A percentile compares a stretch with the other conserved stretches of the same genome.
These are phyloP conservation scores for Drosophila monieri DNA, from an alignment of 2,888 invertebrate genomes.

Conservation along the genomic window DNA sequence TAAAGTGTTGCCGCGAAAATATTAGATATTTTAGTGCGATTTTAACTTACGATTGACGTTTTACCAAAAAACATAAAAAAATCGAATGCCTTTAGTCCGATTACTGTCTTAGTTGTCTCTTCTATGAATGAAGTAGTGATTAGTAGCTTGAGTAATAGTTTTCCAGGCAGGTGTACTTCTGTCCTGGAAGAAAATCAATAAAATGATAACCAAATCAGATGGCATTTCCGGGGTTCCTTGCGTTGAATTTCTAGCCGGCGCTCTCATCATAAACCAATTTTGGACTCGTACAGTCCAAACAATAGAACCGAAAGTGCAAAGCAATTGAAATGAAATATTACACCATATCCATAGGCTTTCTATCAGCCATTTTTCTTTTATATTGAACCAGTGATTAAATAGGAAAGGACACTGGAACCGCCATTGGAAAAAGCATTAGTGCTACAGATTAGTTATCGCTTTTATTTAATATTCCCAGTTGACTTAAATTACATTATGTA, in stretches of 20 bases:
- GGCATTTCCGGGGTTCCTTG: conserved; percentile 18
- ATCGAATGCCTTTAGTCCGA: background rate
- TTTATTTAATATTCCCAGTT: conserved; percentile 78
- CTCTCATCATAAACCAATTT: no score
- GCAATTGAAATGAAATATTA: conserved; percentile 13
- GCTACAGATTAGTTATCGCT: conserved; percentile 69
- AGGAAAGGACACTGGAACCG: background rate
- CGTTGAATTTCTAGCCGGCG: background rate
- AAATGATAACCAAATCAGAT: conserved; percentile 3
- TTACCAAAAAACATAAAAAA: background rate
- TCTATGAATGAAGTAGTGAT: background rate
- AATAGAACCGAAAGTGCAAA: conserved; percentile 11
- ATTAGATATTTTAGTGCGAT: background rate
- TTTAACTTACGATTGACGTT: background rate
- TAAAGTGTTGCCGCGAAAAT: background rate
- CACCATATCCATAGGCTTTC: background rate
- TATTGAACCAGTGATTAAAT: background rate
- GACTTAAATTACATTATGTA: conserved; percentile 68
- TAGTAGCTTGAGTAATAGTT: background rate
- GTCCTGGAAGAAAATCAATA: conserved; percentile 10
- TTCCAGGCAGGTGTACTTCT: background rate
- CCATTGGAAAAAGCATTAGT: conserved; percentile 2
- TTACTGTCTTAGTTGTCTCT: background rate
- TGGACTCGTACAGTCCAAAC: no score
- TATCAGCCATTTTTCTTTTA: conserved; percentile 2